Evolutionary conservation across 2,888 invertebrate species (phyloP), one percentile per base, ranked within the genome.

Genomic region (Bombylius major): DNA sequence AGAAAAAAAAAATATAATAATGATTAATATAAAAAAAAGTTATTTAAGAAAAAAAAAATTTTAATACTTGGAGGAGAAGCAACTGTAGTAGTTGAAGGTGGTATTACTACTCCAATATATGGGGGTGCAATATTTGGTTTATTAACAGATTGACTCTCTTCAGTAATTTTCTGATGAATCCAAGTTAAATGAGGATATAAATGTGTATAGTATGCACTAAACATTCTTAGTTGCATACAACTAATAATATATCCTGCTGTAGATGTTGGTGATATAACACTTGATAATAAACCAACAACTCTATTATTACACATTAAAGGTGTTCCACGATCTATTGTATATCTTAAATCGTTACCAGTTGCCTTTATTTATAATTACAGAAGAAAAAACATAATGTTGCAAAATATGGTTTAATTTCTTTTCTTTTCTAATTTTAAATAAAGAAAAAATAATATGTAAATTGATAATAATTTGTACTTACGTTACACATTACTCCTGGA

Each of bases 401-500:
- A 12, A 33, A 33, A 48, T 48, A 8, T 4, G 1, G 1, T 36
- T 6, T 36, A 36, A 36, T 36, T 36, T 36, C 1, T 36, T 36
- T 36, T 36, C 1, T 36, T 23, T 23, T 23, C 23, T 23, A 23
- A 23, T 23, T 23, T 23, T 23, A 23, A 23, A 23, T 23, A 23
- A 23, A 23, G 23, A 23, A 9, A 36, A 36, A 4, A 36, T 8
- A 36, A 36, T 7, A n/a, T n/a, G n/a, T n/a, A 46, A 23, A 11
- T 46, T 46, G 11, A 7, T 14, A 46, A 11, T 14, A 44, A 31
- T 5, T 31, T 34, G 9, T 39, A 62, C 62, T 61, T 61, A 66
- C 66, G 14, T 56, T 50, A 47, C 64, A 65, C 47, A 58, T 57
- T 6, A 57, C 57, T 31, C 52, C 61, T 11, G 59, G 54, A 32